These are phyloP conservation scores for Nemurella pictetii DNA, from an alignment of 2,888 invertebrate species.

Conservation along the genomic window DNA sequence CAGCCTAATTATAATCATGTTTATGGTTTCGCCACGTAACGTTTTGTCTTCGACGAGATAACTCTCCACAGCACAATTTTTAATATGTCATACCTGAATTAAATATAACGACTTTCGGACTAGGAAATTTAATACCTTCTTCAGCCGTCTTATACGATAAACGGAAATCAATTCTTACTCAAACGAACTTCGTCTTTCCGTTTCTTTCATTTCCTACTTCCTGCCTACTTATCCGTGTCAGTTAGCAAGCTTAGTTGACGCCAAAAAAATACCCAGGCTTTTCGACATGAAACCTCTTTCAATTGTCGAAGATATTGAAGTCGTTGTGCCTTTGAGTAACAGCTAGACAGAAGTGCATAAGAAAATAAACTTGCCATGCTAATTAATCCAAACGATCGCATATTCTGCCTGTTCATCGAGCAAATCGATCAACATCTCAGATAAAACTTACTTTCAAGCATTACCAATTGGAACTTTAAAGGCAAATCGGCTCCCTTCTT, in stretches of 20 bases:
- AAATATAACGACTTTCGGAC: not conserved
- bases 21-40: not conserved
- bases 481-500: not conserved
- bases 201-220: constrained; percentile 10
- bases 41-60: not conserved
- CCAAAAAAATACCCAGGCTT: not conserved
- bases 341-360: not conserved
- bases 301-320: too few species aligned
- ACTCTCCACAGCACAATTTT: not conserved
- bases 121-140: not conserved
- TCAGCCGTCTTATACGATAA: not conserved
- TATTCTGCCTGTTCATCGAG: not conserved
- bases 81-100: not conserved
- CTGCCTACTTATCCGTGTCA: not conserved
- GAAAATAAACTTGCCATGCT: not conserved
- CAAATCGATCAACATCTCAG: not conserved
- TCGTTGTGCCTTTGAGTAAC: not conserved
- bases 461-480: not conserved
- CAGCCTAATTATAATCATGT: not conserved
- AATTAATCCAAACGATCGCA: not conserved
- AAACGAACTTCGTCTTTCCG: not conserved
- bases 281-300: not conserved
- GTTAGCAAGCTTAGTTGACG: not conserved
- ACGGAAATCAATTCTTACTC: constrained; percentile 16
- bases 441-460: too few species aligned